Evolutionary conservation across 2,797 vertebrate genomes (phyloP), one percentile per base, ranked within the genome.

Genomic region (Galaxias olidus): DNA sequence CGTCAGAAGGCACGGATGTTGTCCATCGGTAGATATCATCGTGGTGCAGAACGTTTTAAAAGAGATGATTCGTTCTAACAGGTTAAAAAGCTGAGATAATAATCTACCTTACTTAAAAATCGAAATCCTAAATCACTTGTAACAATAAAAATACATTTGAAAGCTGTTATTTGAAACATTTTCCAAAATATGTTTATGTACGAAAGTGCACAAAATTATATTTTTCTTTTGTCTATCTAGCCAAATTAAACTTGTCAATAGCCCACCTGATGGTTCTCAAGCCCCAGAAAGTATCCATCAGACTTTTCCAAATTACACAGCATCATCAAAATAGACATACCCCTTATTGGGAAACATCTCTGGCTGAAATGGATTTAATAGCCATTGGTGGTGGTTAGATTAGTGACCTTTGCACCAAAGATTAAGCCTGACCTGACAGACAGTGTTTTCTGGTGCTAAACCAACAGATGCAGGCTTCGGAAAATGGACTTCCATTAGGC

Each of bases 1-100:
- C 88, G 92, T 95, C 94, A 95, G 90, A 92, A 89, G 91, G 84
- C 86, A 88, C 82, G 90, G 93, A 94, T 94, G 94, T 94, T 90
- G 89, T 81, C 70, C 78, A 41, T 44, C 30, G 78, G 81, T 75
- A 81, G 64, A 89, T 87, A 84, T 79, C 81, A 59, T 19, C 80
- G 72, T 52, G 47, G 50, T 17, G 40, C n/a, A n/a, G 15, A 67
- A 49, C 40, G 42, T 63, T 63, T 53, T 13, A 61, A 42, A 42
- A 45, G 10, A 18, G 49, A 3, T 46, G 52, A 73, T 60, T 49
- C 57, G 53, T 48, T 71, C 54, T 30, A 17, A 14, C 45, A 56
- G 69, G 72, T 76, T 72, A n/a, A 42, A 41, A 56, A 64, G 62
- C 60, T 65, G 46, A 75, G 57, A 17, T 52, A n/a, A 11, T 11